These are phyloP conservation scores for Mugil cephalus DNA, from an alignment of 2,113 vertebrate genomes.

Conservation along the genomic window DNA sequence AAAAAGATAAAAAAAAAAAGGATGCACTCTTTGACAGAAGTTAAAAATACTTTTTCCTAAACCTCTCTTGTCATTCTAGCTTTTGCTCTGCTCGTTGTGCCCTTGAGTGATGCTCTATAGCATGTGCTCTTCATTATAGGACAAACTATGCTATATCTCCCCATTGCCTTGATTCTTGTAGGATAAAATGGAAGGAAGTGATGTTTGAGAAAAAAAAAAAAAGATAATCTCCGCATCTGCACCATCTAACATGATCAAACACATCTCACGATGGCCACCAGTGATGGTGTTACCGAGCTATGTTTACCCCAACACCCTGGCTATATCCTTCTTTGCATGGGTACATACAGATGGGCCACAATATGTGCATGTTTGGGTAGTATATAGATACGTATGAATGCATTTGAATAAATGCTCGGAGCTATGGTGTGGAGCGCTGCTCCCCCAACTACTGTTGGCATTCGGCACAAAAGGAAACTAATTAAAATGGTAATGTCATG, in stretches of 20 bases:
- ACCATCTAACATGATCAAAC: constrained; percentile 64
- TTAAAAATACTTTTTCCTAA: background rate
- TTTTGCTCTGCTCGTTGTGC: background rate
- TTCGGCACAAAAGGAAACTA: constrained; percentile 72
- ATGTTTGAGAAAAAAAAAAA: constrained; percentile 18
- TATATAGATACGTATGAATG: constrained; percentile 56
- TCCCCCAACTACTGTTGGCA: constrained; percentile 43
- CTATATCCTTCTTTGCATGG: constrained; percentile 47
- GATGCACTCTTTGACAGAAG: background rate
- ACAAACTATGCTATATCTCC: constrained; percentile 9
- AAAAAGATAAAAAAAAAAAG: constrained; percentile 33
- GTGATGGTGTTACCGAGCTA: constrained; percentile 52
- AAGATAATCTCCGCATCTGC: constrained; percentile 57
- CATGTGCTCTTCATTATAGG: background rate
- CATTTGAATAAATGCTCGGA: constrained; percentile 57
- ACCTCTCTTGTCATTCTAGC: constrained; percentile 13
- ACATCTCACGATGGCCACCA: constrained; percentile 49
- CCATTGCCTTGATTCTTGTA: constrained; percentile 32
- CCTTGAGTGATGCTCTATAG: background rate
- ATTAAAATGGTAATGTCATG: constrained; percentile 75
- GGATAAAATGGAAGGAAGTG: constrained; percentile 48
- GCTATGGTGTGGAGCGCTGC: constrained; percentile 28
- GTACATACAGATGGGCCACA: constrained; percentile 65
- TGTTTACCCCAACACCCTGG: constrained; percentile 61
- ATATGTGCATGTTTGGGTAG: constrained; percentile 69